phyloP scores from a whole-genome alignment of 2,113 vertebrate species.

The Aix galericulata region DNA sequence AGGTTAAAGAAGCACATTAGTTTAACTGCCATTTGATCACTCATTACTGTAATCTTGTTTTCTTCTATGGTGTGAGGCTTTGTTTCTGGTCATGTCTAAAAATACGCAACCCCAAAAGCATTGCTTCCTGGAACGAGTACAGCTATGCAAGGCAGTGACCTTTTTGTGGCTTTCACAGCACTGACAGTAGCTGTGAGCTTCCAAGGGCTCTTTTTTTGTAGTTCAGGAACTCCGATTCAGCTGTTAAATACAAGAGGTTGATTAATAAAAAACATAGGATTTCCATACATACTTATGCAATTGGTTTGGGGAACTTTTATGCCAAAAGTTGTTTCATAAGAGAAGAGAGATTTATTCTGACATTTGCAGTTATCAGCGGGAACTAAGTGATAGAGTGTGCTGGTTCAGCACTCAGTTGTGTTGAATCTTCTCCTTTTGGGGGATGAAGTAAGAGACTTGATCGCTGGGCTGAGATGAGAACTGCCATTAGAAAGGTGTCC shows the following conservation, averaged over 20 bases:
- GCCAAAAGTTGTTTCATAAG: not conserved
- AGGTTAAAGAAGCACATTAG: not conserved
- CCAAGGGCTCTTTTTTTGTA: not conserved
- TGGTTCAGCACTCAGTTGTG: not conserved
- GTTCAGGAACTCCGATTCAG: not conserved
- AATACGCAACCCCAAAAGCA: not conserved
- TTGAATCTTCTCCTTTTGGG: not conserved
- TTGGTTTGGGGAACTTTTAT: conserved; percentile 13
- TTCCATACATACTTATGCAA: conserved; percentile 19
- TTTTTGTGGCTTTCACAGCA: not conserved
- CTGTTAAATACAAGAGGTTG: not conserved
- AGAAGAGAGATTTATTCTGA: conserved; percentile 16
- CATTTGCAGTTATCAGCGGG: not conserved
- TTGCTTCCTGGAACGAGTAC: not conserved
- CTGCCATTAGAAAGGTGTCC: not conserved
- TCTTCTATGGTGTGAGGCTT: not conserved
- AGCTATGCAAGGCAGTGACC: not conserved
- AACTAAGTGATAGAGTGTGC: not conserved
- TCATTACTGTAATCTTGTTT: not conserved
- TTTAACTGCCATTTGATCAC: not conserved
- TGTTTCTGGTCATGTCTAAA: not conserved
- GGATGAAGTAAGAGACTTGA: not conserved
- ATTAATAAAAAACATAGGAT: not conserved
- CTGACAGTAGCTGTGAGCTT: not conserved
- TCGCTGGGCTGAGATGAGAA: not conserved